Percentiles rank a stretch among this genome's conserved stretches.
Conservation (phyloP, 2,888 invertebrate species). For the Watsonalla binaria region DNA sequence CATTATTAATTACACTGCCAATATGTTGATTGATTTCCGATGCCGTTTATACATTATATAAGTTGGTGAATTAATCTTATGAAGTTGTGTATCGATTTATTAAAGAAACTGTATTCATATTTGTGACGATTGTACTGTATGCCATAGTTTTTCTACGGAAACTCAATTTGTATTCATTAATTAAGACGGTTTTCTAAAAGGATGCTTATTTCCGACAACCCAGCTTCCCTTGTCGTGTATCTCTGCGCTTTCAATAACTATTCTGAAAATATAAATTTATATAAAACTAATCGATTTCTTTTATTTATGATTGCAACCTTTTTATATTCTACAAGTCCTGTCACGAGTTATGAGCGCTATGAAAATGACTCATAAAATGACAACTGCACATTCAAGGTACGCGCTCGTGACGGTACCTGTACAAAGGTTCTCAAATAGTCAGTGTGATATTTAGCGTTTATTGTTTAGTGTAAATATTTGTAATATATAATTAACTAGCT, state of each 20-base stretch:
- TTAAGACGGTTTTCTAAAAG: constrained; percentile 6
- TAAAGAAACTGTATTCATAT: constrained; percentile 24
- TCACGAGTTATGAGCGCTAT: too few species aligned
- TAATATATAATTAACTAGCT: too few species aligned
- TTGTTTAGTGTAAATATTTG: too few species aligned
- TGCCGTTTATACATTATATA: constrained; percentile 15
- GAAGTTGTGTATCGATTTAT: constrained; percentile 34
- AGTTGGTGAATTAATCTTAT: constrained; percentile 25
- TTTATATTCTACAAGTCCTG: too few species aligned
- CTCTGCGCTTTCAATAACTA: constrained; percentile 48
- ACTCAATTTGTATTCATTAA: constrained; percentile 9
- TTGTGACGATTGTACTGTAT: constrained; percentile 36
- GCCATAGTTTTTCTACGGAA: constrained; percentile 43
- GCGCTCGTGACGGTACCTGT: too few species aligned
- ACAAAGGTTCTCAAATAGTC: too few species aligned
- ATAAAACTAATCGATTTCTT: constrained; percentile 28
- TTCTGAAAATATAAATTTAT: constrained; percentile 60
- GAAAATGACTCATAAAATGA: too few species aligned
- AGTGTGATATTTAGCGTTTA: too few species aligned
- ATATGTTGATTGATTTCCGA: neutral
- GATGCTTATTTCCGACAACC: constrained; percentile 7
- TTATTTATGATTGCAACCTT: constrained; percentile 16
- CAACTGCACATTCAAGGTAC: too few species aligned
- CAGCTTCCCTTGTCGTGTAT: constrained; percentile 32
- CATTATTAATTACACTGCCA: constrained; percentile 8